These are phyloP conservation scores for Acrobasis consociella DNA, from an alignment of 2,888 invertebrate species.

Conservation along the genomic window DNA sequence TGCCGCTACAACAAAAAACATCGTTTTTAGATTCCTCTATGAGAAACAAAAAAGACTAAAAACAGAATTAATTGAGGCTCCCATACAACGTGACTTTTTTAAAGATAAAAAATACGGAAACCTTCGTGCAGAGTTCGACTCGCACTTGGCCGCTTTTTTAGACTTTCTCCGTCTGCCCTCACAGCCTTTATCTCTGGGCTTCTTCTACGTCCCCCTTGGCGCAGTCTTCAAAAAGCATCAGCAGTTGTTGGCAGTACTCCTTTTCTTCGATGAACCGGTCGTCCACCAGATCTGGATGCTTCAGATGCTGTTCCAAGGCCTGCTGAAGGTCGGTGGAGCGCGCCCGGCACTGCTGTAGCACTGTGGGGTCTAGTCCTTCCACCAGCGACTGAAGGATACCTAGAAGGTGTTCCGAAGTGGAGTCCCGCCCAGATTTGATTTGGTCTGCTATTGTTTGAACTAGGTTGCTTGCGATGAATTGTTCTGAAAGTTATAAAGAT, in stretches of 20 bases:
- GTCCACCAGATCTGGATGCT: conserved; percentile 46
- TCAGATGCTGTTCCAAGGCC: conserved; percentile 47
- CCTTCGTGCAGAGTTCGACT: too few relatives aligned
- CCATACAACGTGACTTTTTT: too few relatives aligned
- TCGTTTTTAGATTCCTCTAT: too few relatives aligned
- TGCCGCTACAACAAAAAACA: too few relatives aligned
- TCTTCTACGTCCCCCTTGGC: conserved; percentile 30
- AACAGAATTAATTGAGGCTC: too few relatives aligned
- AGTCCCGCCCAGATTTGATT: conserved; percentile 47
- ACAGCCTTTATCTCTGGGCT: too few relatives aligned
- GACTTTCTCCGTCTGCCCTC: too few relatives aligned
- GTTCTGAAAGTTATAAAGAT: conserved; percentile 47
- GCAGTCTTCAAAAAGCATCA: conserved; percentile 39
- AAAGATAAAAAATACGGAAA: too few relatives aligned
- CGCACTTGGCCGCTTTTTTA: too few relatives aligned
- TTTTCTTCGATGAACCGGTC: conserved; percentile 59
- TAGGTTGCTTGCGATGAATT: conserved; percentile 54
- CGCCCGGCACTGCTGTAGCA: conserved; percentile 50
- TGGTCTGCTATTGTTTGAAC: conserved; percentile 47
- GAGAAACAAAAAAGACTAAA: too few relatives aligned
- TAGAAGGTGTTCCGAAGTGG: conserved; percentile 62
- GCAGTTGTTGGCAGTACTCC: conserved; percentile 51
- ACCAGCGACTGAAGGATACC: conserved; percentile 50
- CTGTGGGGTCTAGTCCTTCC: conserved; percentile 39
- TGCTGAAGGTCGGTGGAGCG: conserved; percentile 45